Evolutionary conservation across 2,113 vertebrate species (phyloP).

Genomic region (Vidua chalybeata): DNA sequence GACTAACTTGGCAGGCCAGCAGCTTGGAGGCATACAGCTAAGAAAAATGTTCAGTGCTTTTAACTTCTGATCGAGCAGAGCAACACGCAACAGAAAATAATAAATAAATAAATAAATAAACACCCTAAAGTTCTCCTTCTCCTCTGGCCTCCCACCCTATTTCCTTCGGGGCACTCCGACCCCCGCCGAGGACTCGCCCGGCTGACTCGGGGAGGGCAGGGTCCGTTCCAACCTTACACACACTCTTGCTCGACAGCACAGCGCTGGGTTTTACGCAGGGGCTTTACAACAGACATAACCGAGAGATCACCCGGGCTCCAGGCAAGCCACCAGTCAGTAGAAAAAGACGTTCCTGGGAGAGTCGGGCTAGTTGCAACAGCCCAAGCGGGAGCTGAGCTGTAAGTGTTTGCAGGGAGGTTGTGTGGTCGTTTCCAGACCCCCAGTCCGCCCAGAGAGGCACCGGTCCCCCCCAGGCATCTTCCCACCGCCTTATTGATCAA

Average conservation of each 20-base stretch:
- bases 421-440: background rate
- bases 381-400: background rate
- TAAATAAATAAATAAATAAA: background rate
- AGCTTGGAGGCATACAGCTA: conserved; percentile 78
- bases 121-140: background rate
- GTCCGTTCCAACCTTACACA: background rate
- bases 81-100: conserved; percentile 33
- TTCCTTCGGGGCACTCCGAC: background rate
- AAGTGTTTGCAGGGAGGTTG: background rate
- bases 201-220: background rate
- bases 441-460: background rate
- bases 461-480: background rate
- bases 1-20: conserved; percentile 80
- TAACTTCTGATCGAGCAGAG: conserved; percentile 71
- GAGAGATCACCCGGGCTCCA: background rate
- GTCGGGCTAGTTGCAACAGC: background rate
- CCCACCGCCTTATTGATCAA: conserved; percentile 25
- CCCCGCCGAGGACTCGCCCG: background rate
- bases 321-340: background rate
- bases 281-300: background rate
- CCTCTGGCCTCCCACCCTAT: background rate
- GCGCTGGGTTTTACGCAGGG: background rate
- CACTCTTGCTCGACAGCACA: background rate
- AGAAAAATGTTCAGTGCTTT: conserved; percentile 76
- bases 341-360: background rate